Conservation (phyloP, 2,888 invertebrate genomes). For the Drosophila niveifrons region DNA sequence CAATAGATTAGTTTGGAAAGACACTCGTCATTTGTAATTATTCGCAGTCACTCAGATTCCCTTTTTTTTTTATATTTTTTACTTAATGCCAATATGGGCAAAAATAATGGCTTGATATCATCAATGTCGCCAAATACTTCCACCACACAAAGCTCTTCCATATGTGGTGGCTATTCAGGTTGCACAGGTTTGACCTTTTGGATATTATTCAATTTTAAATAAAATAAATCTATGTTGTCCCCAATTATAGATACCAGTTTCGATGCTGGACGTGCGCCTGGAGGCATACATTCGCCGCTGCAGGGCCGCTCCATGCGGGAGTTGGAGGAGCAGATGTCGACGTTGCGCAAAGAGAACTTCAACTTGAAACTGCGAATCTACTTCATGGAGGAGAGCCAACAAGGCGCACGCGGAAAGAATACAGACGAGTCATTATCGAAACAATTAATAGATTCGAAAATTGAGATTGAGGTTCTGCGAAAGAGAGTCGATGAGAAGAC, state of each 20-base stretch:
- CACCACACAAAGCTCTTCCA: neutral
- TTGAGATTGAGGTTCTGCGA: slow-evolving; percentile 91
- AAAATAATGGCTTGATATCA: slow-evolving; percentile 24
- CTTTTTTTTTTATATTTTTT: slow-evolving; percentile 53
- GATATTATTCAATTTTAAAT: neutral
- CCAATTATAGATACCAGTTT: slow-evolving; percentile 56
- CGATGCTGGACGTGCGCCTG: slow-evolving; percentile 52
- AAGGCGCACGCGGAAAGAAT: slow-evolving; percentile 65
- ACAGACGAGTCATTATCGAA: slow-evolving; percentile 85
- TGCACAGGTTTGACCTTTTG: neutral
- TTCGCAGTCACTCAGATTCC: slow-evolving; percentile 30
- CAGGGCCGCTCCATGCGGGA: slow-evolving; percentile 93
- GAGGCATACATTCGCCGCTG: slow-evolving; percentile 83
- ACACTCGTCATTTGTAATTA: slow-evolving; percentile 46
- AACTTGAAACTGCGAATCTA: slow-evolving; percentile 95
- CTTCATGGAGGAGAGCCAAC: slow-evolving; percentile 92
- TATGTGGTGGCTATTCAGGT: slow-evolving; percentile 1
- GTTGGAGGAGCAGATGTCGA: slow-evolving; percentile 93
- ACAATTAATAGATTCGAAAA: slow-evolving; percentile 89
- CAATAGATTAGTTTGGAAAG: slow-evolving; percentile 40
- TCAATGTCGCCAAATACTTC: slow-evolving; percentile 10
- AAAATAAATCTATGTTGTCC: neutral
- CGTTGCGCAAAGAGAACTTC: slow-evolving; percentile 95
- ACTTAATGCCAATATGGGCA: slow-evolving; percentile 36
- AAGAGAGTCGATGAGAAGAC: slow-evolving; percentile 93